Conservation (phyloP, 2,113 vertebrate genomes). For the Grantiella picta region DNA sequence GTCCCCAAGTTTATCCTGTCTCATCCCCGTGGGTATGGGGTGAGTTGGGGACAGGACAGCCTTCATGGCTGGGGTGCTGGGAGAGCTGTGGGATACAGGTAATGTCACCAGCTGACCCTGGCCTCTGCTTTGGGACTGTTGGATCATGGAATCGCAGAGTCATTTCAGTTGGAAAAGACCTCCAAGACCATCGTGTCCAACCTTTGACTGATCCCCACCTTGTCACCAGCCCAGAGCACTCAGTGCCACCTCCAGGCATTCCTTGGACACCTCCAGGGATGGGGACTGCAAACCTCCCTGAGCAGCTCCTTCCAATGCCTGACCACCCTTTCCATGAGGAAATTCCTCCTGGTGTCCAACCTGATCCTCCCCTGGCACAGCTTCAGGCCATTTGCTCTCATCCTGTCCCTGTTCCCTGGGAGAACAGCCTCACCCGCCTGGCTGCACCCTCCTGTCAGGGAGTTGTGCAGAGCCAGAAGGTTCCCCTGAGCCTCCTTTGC, state of each 20-base stretch:
- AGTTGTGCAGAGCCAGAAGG: not conserved
- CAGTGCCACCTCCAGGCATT: accelerated
- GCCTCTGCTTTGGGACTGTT: no score
- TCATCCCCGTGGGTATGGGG: not conserved
- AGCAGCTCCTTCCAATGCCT: not conserved
- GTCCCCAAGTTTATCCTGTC: not conserved
- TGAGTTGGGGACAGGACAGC: not conserved
- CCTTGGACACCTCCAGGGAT: not conserved
- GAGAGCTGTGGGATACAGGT: not conserved
- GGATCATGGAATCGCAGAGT: not conserved
- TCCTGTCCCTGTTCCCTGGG: not conserved
- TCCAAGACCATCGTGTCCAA: not conserved
- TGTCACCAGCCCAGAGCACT: not conserved
- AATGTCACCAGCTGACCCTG: not conserved
- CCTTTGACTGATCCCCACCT: accelerated
- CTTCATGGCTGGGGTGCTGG: not conserved
- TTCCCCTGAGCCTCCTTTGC: not conserved
- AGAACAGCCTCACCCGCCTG: accelerated
- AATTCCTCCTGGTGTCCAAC: not conserved
- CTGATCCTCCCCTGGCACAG: not conserved
- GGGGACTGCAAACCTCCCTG: not conserved
- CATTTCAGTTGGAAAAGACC: not conserved
- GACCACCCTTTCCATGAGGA: not conserved
- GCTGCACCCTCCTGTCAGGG: not conserved
- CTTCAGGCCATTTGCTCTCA: accelerated